These are phyloP conservation scores for Apamea monoglypha DNA, from an alignment of 2,888 invertebrate genomes.

Conservation along the genomic window DNA sequence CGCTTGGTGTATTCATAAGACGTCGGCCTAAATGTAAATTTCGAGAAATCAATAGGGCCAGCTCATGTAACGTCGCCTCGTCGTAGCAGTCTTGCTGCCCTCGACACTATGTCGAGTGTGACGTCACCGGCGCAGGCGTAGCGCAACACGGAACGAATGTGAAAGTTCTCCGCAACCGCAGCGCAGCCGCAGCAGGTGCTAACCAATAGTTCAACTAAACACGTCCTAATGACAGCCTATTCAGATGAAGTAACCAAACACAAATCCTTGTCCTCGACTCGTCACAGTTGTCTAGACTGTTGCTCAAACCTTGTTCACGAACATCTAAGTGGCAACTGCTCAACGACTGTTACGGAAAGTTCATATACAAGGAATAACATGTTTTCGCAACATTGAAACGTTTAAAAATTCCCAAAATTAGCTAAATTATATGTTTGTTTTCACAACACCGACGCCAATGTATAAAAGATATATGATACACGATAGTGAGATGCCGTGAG, in stretches of 20 bases:
- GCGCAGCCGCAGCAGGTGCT: constrained; percentile 82
- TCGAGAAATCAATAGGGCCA: constrained; percentile 61
- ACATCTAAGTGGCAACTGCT: constrained; percentile 41
- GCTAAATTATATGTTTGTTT: constrained; percentile 58
- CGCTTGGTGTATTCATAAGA: constrained; percentile 26
- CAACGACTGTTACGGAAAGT: constrained; percentile 70
- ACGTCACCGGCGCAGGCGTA: constrained; percentile 82
- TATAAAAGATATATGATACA: constrained; percentile 74
- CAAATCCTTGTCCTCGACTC: constrained; percentile 47
- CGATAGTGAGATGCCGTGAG: constrained; percentile 70
- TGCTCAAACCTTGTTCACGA: constrained; percentile 30
- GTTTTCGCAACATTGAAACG: constrained; percentile 73
- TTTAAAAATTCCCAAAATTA: constrained; percentile 65
- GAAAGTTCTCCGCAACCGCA: constrained; percentile 86
- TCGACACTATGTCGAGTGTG: constrained; percentile 74
- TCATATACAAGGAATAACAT: constrained; percentile 66
- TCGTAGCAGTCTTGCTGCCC: constrained; percentile 67
- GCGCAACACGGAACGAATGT: constrained; percentile 87
- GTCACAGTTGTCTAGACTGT: constrained; percentile 29
- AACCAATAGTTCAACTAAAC: constrained; percentile 78
- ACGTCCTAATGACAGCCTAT: constrained; percentile 66
- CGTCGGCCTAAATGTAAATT: constrained; percentile 50
- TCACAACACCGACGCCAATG: constrained; percentile 76
- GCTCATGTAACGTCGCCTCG: constrained; percentile 54
- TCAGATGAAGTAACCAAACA: constrained; percentile 61